Conservation (phyloP, 2,113 vertebrate genomes). For the Cacatua alba region DNA sequence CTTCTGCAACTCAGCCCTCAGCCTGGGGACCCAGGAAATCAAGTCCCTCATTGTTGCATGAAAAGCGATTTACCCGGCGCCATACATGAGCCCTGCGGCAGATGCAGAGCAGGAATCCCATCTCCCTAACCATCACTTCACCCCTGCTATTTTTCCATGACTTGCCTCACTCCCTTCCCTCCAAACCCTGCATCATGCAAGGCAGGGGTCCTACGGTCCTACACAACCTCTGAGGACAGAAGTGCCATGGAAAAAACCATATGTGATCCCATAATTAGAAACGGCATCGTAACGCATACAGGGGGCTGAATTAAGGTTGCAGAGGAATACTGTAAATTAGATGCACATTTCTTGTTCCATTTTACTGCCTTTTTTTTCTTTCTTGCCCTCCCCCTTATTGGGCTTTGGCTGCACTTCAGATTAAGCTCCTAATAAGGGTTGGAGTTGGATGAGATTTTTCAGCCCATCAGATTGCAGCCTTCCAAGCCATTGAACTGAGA, state of each 20-base stretch:
- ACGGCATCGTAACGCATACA: fast-evolving
- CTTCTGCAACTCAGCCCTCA: conserved; percentile 3
- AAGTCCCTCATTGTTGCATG: neutral
- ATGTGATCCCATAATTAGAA: neutral
- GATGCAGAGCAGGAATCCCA: neutral
- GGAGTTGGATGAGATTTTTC: conserved; percentile 38
- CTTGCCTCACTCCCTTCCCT: neutral
- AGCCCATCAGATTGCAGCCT: conserved; percentile 55
- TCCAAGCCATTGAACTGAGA: conserved; percentile 56
- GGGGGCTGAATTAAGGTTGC: conserved; percentile 39
- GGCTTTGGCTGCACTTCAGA: conserved; percentile 37
- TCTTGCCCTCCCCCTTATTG: neutral
- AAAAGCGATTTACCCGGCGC: neutral
- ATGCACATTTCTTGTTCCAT: conserved; percentile 62
- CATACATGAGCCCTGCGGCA: neutral
- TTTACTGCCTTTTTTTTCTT: neutral
- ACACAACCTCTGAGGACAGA: neutral
- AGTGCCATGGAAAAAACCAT: neutral
- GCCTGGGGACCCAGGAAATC: conserved; percentile 27
- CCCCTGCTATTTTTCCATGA: neutral
- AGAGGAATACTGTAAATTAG: conserved; percentile 54
- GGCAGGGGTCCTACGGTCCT: neutral
- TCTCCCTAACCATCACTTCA: neutral
- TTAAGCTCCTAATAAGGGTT: conserved; percentile 66
- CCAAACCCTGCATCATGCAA: neutral